Evolutionary conservation across 1,140 invertebrate species (phyloP).

Genomic region (Rhyzopertha dominica): DNA sequence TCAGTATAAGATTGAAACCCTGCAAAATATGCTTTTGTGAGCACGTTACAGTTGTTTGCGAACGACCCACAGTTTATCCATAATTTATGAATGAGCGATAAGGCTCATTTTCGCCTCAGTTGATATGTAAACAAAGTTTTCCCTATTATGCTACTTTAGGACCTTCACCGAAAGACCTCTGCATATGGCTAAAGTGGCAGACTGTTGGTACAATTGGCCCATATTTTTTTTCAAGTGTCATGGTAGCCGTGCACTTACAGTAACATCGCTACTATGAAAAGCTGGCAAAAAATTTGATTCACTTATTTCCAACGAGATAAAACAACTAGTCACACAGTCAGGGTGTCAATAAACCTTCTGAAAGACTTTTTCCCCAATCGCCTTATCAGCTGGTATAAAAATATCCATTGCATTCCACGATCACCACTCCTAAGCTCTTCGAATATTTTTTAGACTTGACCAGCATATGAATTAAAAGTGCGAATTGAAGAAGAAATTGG

Average conservation of each 20-base stretch:
- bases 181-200: no score
- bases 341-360: no score
- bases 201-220: no score
- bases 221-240: background rate
- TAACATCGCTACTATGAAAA: background rate
- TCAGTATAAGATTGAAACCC: conserved; percentile 5
- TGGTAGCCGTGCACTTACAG: background rate
- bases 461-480: background rate
- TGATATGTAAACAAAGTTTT: conserved; percentile 1
- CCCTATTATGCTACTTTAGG: no score
- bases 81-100: conserved; percentile 3
- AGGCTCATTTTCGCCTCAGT: conserved; percentile 6
- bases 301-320: background rate
- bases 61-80: conserved; percentile 1
- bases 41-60: conserved; percentile 1
- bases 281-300: background rate
- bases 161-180: no score
- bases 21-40: conserved; percentile 2
- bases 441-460: background rate
- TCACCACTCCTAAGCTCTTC: background rate
- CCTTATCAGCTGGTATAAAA: background rate
- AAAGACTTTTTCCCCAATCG: background rate
- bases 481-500: conserved; percentile 2
- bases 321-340: conserved; percentile 6
- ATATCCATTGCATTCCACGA: conserved; percentile 2